phyloP scores from a whole-genome alignment of 2,797 vertebrate genomes.

The Acipenser oxyrinchus region DNA sequence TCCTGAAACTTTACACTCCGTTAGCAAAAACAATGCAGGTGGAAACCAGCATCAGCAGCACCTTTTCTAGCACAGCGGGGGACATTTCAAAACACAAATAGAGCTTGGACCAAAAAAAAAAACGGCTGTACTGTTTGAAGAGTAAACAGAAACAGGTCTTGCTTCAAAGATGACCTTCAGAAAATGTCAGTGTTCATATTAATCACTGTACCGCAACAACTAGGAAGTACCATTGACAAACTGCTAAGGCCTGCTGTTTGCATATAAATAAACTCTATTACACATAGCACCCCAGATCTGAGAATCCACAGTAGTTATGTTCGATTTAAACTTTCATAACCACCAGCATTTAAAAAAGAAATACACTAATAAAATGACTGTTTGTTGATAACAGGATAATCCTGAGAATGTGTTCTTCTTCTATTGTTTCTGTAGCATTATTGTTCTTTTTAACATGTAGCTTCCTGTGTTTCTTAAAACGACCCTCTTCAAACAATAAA shows the following conservation, averaged over 20 bases:
- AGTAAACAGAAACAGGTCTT: conserved; percentile 8
- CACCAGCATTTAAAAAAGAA: neutral
- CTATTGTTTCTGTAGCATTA: conserved; percentile 1
- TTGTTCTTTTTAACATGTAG: conserved; percentile 32
- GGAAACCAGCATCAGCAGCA: neutral
- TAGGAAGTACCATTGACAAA: neutral
- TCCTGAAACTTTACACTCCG: conserved; percentile 3
- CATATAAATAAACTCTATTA: no score
- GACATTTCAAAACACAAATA: conserved; percentile 1
- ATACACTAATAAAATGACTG: no score
- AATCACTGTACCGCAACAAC: neutral
- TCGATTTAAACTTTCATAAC: no score
- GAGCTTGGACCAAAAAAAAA: neutral
- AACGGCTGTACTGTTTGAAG: neutral
- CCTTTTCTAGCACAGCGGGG: conserved; percentile 10
- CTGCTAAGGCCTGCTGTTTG: no score
- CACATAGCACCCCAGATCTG: no score
- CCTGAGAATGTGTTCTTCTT: conserved; percentile 3
- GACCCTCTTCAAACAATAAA: conserved; percentile 61
- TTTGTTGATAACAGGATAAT: conserved; percentile 10
- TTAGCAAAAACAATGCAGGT: conserved; percentile 9
- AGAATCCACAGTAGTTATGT: no score
- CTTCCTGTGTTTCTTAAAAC: conserved; percentile 71
- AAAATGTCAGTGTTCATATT: neutral
- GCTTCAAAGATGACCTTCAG: conserved; percentile 6